Conservation (phyloP, 1,140 invertebrate genomes). For the Hydropsyche tenuis region DNA sequence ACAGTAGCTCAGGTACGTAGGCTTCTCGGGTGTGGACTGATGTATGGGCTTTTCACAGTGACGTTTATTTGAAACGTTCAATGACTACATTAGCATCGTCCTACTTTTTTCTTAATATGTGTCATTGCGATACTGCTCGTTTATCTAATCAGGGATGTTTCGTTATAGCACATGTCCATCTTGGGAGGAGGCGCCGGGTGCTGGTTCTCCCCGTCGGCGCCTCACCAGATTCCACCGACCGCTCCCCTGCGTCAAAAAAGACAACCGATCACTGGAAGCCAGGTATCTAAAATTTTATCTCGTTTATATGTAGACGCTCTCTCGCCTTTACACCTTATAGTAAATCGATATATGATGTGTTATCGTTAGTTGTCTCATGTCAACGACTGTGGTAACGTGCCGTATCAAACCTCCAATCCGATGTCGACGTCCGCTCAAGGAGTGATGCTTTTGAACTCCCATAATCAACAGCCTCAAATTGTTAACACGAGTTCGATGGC, state of each 20-base stretch:
- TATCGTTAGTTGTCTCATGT: conserved; percentile 39
- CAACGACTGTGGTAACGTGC: conserved; percentile 32
- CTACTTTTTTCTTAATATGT: not conserved
- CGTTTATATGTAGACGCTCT: not conserved
- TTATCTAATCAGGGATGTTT: conserved; percentile 11
- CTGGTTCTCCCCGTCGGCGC: conserved; percentile 45
- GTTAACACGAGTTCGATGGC: conserved; percentile 41
- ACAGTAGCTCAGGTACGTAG: conserved; percentile 47
- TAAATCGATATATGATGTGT: conserved; percentile 8
- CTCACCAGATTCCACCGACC: conserved; percentile 46
- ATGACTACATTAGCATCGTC: too few relatives aligned
- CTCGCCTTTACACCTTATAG: not conserved
- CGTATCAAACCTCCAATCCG: conserved; percentile 33
- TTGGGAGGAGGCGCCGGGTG: conserved; percentile 47
- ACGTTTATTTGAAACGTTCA: too few relatives aligned
- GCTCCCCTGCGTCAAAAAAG: conserved; percentile 47
- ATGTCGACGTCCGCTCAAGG: conserved; percentile 46
- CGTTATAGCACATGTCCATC: conserved; percentile 47
- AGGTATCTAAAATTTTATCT: conserved; percentile 12
- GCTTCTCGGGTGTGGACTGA: too few relatives aligned
- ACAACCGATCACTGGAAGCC: conserved; percentile 25
- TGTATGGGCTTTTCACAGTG: too few relatives aligned
- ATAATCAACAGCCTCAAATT: conserved; percentile 31
- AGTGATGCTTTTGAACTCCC: conserved; percentile 31
- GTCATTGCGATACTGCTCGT: not conserved